Evolutionary conservation across 2,888 invertebrate genomes (phyloP).

Genomic region (Plagiodera versicolora): DNA sequence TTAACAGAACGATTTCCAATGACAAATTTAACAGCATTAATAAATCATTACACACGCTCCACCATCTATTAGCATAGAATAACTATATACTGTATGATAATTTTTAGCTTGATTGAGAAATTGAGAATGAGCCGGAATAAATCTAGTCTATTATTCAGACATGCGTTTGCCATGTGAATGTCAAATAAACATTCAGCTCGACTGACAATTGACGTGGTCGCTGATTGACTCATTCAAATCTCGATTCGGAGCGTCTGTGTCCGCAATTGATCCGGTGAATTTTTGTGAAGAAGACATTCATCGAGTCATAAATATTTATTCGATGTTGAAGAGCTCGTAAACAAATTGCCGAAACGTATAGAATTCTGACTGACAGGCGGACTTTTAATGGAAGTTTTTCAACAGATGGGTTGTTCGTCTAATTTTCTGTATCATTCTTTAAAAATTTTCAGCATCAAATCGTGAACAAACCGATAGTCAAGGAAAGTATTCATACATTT

Average conservation of each 20-base stretch:
- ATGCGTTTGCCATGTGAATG: no score
- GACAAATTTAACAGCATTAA: conserved; percentile 7
- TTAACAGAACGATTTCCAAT: conserved; percentile 12
- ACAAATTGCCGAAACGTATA: conserved; percentile 36
- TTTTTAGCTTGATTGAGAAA: background rate
- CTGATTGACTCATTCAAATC: conserved; percentile 23
- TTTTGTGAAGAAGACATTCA: conserved; percentile 12
- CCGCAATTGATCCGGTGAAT: no score
- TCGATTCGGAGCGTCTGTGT: no score
- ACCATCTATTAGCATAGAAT: background rate
- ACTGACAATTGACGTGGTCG: conserved; percentile 13
- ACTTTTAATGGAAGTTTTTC: background rate
- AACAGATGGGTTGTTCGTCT: no score
- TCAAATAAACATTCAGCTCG: background rate
- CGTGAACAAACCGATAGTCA: no score
- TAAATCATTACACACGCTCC: background rate
- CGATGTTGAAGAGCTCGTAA: conserved; percentile 23
- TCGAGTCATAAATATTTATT: conserved; percentile 17
- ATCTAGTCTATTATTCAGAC: no score
- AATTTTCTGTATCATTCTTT: no score
- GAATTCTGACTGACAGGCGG: conserved; percentile 20
- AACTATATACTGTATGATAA: background rate
- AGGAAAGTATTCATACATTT: no score
- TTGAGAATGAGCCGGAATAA: no score
- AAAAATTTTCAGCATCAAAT: no score